phyloP scores from a whole-genome alignment of 1,140 invertebrate species.

The Drosophila tsacasi region DNA sequence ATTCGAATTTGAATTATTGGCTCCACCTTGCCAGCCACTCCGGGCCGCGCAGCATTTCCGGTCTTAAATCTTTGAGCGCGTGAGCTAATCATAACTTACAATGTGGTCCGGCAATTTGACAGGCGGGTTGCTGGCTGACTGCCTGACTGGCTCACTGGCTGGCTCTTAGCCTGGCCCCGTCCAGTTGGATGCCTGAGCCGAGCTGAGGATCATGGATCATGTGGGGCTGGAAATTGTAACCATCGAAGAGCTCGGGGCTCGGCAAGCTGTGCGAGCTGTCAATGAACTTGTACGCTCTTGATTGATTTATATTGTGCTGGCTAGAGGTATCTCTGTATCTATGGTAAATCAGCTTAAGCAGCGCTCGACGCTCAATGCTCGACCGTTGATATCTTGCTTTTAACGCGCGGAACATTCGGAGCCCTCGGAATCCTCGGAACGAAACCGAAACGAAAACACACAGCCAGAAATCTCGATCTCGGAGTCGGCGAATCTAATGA shows the following conservation, averaged over 20 bases:
- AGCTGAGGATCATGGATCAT: conserved; percentile 65
- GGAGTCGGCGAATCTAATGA: conserved; percentile 54
- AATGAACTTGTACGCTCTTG: conserved; percentile 82
- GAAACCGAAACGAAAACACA: conserved; percentile 10
- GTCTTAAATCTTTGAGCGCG: conserved; percentile 81
- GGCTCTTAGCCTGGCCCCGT: conserved; percentile 32
- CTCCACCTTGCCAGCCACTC: conserved; percentile 41
- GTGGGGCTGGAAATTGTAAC: conserved; percentile 52
- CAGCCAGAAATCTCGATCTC: conserved; percentile 18
- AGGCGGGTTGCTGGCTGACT: conserved; percentile 52
- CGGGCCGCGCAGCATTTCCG: conserved; percentile 57
- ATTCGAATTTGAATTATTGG: conserved; percentile 82
- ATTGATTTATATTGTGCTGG: conserved; percentile 84
- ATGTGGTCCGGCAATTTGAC: conserved; percentile 82
- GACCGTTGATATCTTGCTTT: conserved; percentile 57
- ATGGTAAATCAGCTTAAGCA: conserved; percentile 68
- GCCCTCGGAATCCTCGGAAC: conserved; percentile 11
- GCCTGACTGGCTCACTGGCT: conserved; percentile 3
- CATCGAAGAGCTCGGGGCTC: conserved; percentile 44
- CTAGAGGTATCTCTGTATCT: conserved; percentile 48
- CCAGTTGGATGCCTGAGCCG: conserved; percentile 20
- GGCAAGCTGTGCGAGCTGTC: conserved; percentile 84
- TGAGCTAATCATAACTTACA: conserved; percentile 84
- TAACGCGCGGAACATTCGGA: conserved; percentile 17
- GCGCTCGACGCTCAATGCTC: conserved; percentile 12